A percentile compares a stretch with the other conserved stretches of the same genome.
These are phyloP conservation scores for Parascotia fuliginaria DNA, from an alignment of 2,888 invertebrate genomes.

Conservation along the genomic window DNA sequence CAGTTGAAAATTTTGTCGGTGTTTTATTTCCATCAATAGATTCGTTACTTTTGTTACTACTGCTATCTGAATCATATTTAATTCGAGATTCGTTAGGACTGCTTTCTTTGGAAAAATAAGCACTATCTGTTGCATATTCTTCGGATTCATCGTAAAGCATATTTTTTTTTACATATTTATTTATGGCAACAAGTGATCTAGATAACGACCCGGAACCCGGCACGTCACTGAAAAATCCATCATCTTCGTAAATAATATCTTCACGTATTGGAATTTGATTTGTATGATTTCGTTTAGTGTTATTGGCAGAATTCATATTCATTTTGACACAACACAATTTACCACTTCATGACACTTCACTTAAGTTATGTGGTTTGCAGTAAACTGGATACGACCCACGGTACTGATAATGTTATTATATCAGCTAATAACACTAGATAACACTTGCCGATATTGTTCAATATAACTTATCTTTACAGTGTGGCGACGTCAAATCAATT, in stretches of 20 bases:
- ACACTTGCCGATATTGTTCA: slow-evolving; percentile 56
- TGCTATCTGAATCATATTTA: slow-evolving; percentile 74
- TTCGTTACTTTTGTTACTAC: slow-evolving; percentile 64
- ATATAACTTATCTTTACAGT: slow-evolving; percentile 16
- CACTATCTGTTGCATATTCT: slow-evolving; percentile 60
- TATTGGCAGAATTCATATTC: slow-evolving; percentile 44
- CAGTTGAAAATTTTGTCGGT: slow-evolving; percentile 13
- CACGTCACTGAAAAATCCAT: slow-evolving; percentile 74
- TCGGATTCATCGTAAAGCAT: slow-evolving; percentile 70
- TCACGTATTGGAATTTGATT: slow-evolving; percentile 36
- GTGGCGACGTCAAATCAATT: slow-evolving; percentile 31
- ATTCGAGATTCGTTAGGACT: slow-evolving; percentile 71
- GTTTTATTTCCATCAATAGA: slow-evolving; percentile 45
- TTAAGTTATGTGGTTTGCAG: slow-evolving; percentile 46
- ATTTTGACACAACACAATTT: slow-evolving; percentile 48
- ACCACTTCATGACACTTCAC: slow-evolving; percentile 54
- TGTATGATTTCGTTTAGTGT: slow-evolving; percentile 29
- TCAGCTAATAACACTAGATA: slow-evolving; percentile 63
- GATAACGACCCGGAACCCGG: slow-evolving; percentile 70
- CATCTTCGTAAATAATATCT: slow-evolving; percentile 60
- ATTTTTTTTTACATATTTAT: slow-evolving; percentile 77
- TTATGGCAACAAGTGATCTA: slow-evolving; percentile 73
- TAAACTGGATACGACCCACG: slow-evolving; percentile 60
- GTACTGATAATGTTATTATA: slow-evolving; percentile 63
- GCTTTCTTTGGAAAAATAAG: slow-evolving; percentile 77